Conservation (phyloP, 2,888 invertebrate genomes). For the Brachylomia viminalis region DNA sequence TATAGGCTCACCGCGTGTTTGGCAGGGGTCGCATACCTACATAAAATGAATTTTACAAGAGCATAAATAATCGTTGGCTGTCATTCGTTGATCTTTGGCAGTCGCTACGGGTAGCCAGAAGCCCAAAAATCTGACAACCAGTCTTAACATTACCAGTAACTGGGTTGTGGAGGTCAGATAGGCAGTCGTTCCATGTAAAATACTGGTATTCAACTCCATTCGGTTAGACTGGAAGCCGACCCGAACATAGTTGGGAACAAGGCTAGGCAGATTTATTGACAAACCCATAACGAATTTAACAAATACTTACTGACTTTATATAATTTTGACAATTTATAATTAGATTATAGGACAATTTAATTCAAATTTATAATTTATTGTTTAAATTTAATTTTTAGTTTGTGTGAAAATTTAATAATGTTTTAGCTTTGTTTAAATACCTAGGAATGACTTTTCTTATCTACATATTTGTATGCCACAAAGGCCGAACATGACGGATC, state of each 20-base stretch:
- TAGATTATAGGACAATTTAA: no score
- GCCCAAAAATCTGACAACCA: background rate
- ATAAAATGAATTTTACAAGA: background rate
- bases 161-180: background rate
- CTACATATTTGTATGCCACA: no score
- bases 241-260: background rate
- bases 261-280: background rate
- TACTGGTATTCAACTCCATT: background rate
- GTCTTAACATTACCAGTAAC: background rate
- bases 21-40: conserved; percentile 13
- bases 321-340: no score
- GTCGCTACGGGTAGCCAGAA: background rate
- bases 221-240: background rate
- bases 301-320: no score
- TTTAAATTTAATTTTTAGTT: no score
- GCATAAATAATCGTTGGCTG: background rate
- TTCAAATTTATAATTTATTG: no score
- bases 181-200: background rate
- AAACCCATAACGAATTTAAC: no score
- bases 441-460: no score
- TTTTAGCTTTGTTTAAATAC: no score
- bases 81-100: background rate
- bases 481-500: no score
- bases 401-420: no score
- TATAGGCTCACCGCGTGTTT: conserved; percentile 23